A percentile compares a stretch with the other conserved stretches of the same genome.
phyloP scores from a whole-genome alignment of 1,140 invertebrate genomes.

The Drosophila micromelanica region DNA sequence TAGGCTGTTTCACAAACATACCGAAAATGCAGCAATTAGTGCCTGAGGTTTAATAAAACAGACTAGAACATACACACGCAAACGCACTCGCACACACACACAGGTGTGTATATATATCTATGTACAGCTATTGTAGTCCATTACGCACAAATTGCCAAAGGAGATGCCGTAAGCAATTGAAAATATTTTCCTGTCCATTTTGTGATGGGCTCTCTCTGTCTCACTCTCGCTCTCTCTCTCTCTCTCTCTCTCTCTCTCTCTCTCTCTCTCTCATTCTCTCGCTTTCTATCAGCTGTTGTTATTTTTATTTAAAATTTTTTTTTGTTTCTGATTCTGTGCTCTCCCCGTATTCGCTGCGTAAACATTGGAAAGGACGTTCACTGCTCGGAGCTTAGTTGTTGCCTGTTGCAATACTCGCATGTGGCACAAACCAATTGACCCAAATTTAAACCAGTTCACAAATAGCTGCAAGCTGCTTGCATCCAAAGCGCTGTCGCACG shows the following conservation, averaged over 20 bases:
- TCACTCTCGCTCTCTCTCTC: neutral
- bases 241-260: conserved; percentile 19
- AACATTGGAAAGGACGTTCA: conserved; percentile 16
- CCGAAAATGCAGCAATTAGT: conserved; percentile 73
- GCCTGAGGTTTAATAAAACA: conserved; percentile 60
- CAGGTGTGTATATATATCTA: neutral
- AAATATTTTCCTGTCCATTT: conserved; percentile 63
- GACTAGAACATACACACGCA: conserved; percentile 6
- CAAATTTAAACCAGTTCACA: conserved; percentile 75
- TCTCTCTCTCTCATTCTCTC: too few relatives aligned
- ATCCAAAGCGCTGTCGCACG: conserved; percentile 33
- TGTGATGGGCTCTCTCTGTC: conserved; percentile 28
- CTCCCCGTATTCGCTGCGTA: conserved; percentile 23
- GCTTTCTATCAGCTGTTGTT: neutral
- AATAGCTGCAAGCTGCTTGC: conserved; percentile 70
- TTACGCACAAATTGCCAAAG: conserved; percentile 60
- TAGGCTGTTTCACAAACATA: conserved; percentile 27
- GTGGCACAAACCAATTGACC: conserved; percentile 76
- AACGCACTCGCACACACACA: neutral
- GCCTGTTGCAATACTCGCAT: conserved; percentile 43
- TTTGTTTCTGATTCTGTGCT: conserved; percentile 12
- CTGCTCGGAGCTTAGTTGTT: conserved; percentile 20
- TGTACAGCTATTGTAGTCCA: conserved; percentile 41
- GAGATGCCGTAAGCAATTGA: conserved; percentile 55
- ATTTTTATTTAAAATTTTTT: conserved; percentile 5